A percentile compares a stretch with the other conserved stretches of the same genome.
Conservation (phyloP, 2,797 vertebrate species). For the Gambusia yucatana region DNA sequence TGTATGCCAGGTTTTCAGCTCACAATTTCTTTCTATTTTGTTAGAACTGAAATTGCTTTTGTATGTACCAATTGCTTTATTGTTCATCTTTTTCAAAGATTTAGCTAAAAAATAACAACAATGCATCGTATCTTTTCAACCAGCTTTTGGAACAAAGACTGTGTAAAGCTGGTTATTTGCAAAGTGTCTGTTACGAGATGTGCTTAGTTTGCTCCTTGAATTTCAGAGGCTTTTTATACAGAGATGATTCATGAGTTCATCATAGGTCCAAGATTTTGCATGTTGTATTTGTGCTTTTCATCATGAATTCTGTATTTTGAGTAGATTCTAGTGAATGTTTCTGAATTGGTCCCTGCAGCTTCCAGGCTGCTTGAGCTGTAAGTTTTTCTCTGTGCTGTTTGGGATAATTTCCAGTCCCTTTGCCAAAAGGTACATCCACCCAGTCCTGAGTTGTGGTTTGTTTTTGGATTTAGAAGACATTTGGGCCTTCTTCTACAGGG, state of each 20-base stretch:
- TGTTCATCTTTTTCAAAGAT: neutral
- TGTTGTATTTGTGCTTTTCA: neutral
- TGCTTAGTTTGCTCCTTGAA: neutral
- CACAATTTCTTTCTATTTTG: neutral
- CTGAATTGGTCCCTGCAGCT: too few relatives aligned
- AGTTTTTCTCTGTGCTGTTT: neutral
- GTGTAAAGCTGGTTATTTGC: neutral
- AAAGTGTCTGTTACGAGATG: neutral
- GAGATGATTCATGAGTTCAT: neutral
- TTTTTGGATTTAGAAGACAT: neutral
- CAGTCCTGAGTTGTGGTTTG: neutral
- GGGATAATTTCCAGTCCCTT: neutral
- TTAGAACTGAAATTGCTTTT: neutral
- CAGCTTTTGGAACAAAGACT: neutral
- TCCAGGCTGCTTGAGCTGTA: neutral
- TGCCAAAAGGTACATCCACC: neutral
- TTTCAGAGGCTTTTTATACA: neutral
- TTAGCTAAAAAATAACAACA: neutral
- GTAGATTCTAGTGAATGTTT: neutral
- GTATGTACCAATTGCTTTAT: neutral
- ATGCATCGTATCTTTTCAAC: neutral
- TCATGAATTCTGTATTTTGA: neutral
- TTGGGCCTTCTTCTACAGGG: too few relatives aligned
- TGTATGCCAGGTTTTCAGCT: neutral
- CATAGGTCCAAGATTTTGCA: neutral